Conservation (phyloP, 2,888 invertebrate species). For the Zootermopsis nevadensis region DNA sequence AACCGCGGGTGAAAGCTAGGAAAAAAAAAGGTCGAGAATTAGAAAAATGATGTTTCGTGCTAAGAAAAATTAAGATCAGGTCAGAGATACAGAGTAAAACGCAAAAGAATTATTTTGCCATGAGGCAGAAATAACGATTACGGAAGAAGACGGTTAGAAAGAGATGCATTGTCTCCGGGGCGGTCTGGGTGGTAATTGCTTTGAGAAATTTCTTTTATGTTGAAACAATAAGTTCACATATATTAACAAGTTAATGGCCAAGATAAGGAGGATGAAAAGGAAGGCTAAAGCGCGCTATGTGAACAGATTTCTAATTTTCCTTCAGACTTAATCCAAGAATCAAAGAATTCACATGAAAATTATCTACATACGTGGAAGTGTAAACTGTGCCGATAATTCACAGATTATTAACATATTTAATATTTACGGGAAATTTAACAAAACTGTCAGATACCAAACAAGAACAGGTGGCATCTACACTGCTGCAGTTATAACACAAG, state of each 20-base stretch:
- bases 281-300: background rate
- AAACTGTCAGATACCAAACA: no score
- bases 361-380: no score
- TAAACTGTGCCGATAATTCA: no score
- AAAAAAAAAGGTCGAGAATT: background rate
- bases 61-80: slow-evolving; percentile 27
- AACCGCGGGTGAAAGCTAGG: background rate
- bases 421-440: no score
- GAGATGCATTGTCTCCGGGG: slow-evolving; percentile 4
- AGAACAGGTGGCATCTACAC: no score
- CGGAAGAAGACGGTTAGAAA: background rate
- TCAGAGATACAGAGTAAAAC: background rate
- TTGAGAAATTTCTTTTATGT: slow-evolving; percentile 4
- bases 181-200: slow-evolving; percentile 18
- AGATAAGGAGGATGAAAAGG: background rate
- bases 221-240: slow-evolving; percentile 14
- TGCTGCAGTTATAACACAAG: no score
- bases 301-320: no score
- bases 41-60: background rate
- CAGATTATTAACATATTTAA: no score
- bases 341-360: no score
- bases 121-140: slow-evolving; percentile 24
- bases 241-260: background rate
- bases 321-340: no score
- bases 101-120: slow-evolving; percentile 12